Base-by-base conservation (phyloP, 2,888 invertebrate genomes). In the Zygaena filipendulae region DNA sequence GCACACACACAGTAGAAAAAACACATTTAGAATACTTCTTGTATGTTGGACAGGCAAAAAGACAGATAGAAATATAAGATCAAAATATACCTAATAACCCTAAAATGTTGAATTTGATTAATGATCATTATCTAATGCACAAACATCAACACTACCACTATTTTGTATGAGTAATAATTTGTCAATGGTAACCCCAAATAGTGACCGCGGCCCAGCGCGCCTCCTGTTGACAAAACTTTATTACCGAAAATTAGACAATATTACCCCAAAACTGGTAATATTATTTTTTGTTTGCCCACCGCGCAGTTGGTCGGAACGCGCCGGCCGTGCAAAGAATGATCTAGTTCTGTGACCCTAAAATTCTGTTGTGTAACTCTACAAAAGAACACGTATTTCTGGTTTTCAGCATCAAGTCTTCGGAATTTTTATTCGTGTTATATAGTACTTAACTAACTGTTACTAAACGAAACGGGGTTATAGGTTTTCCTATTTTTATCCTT, bases 191-290 rank as follows among this genome's bases (percentile, higher is more conserved):
- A 70, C 77, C 77, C 72, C 59, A 36, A n/a, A n/a, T 43, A 50
- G 45, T 46, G 52, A 53, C 39, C 40, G 43, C 39, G 39, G 47
- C 52, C 58, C 42, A 52, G 47, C 68, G 62, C 63, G 64, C 70
- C 72, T 64, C 43, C 50, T 75, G 79, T 79, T 79, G 70, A 75
- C 79, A 72, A 79, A 79, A 77, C 77, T 74, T 45, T 74, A 74
- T 75, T 70, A 79, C 79, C 79, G 63, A 71, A 70, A 60, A 79
- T 72, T 68, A 56, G 63, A 71, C 72, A 79, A 79, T 74, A 75
- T 77, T 74, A 59, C 57, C 56, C 67, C 55, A 62, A 68, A 59
- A 57, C 61, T 59, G 54, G 52, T 53, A 59, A 66, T 68, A 55
- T 52, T 55, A n/a, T n/a, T 56, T 59, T 71, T 63, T 71, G 58